A percentile compares a stretch with the other conserved stretches of the same genome.
These are phyloP conservation scores for Drosophila sordidula DNA, from an alignment of 2,888 invertebrate genomes.

Conservation along the genomic window DNA sequence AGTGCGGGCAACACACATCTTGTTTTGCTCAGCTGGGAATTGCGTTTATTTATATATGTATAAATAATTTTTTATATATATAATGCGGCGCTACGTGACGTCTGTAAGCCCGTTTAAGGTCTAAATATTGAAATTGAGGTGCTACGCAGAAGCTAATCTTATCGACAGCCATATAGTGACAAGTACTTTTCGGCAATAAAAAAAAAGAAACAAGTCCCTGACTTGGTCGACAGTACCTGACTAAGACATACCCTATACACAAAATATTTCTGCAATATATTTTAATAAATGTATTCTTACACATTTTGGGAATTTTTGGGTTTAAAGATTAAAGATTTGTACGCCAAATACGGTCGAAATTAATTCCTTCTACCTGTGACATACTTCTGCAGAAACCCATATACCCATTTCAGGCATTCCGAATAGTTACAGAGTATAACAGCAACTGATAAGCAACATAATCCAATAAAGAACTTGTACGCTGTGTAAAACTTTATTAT, in stretches of 20 bases:
- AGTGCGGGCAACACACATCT: constrained; percentile 23
- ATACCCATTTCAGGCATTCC: neutral
- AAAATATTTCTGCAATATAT: too few species aligned
- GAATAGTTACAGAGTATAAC: neutral
- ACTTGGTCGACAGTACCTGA: neutral
- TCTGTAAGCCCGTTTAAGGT: constrained; percentile 25
- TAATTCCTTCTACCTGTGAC: too few species aligned
- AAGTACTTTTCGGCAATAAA: constrained; percentile 33
- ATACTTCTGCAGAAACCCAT: too few species aligned
- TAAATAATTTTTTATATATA: neutral
- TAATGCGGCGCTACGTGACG: neutral
- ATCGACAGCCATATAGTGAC: constrained; percentile 30
- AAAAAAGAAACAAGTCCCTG: neutral
- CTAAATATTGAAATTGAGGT: constrained; percentile 20
- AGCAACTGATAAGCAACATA: constrained; percentile 53
- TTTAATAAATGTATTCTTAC: too few species aligned
- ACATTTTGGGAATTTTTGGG: too few species aligned
- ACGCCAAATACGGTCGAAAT: too few species aligned
- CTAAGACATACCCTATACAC: neutral
- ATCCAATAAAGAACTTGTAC: constrained; percentile 43
- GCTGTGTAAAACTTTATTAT: constrained; percentile 52
- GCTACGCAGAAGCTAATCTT: constrained; percentile 43
- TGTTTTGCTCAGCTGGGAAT: constrained; percentile 37
- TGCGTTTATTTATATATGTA: constrained; percentile 1
- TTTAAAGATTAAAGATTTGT: too few species aligned